Conservation (phyloP, 2,888 invertebrate genomes). For the Lottia scabra region DNA sequence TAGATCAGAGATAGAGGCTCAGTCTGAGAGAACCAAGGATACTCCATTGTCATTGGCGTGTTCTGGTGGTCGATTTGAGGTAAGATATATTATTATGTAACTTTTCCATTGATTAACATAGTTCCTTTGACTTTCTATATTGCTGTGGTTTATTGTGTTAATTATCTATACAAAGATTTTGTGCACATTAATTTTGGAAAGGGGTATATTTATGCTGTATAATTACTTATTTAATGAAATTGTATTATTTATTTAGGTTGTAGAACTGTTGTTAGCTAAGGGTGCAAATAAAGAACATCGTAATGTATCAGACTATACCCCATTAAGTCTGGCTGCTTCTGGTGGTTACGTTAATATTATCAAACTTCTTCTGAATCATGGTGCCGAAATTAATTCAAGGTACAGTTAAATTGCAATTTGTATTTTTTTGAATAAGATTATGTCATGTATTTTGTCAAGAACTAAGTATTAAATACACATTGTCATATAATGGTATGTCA, state of each 20-base stretch:
- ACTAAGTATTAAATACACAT: no score
- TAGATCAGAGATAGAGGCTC: constrained; percentile 97
- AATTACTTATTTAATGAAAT: not conserved
- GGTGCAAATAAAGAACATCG: constrained; percentile 95
- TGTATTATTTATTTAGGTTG: constrained; percentile 74
- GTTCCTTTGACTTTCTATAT: no score
- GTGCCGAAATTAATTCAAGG: constrained; percentile 96
- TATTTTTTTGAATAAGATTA: no score
- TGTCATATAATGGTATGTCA: no score
- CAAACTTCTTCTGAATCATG: constrained; percentile 89
- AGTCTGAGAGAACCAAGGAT: constrained; percentile 98
- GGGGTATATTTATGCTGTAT: not conserved
- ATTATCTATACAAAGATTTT: no score
- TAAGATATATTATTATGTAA: constrained; percentile 47
- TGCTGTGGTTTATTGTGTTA: no score
- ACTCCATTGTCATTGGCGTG: constrained; percentile 97
- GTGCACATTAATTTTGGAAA: not conserved
- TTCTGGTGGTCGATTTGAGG: constrained; percentile 96
- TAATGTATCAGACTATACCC: constrained; percentile 99
- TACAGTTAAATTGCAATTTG: no score
- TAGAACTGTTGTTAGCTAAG: constrained; percentile 87
- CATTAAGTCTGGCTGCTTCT: constrained; percentile 96
- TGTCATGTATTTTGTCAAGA: no score
- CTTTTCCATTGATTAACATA: no score
- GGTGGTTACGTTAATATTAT: constrained; percentile 99